Percentiles rank a stretch among this genome's conserved stretches.
These are phyloP conservation scores for Carterocephalus palaemon DNA, from an alignment of 2,888 invertebrate species.

Conservation along the genomic window DNA sequence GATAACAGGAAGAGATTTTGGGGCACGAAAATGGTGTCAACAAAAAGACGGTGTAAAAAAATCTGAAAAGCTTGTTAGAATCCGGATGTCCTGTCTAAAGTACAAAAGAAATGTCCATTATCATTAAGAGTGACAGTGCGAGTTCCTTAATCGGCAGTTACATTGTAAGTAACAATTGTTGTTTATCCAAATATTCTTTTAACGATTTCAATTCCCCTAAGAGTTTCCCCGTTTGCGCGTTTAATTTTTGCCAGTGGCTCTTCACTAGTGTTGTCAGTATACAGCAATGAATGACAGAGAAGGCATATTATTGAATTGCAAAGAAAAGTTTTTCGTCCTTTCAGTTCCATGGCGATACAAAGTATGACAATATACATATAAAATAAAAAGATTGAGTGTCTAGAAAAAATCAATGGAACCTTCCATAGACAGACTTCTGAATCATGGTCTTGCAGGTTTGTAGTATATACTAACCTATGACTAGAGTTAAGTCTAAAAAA, in stretches of 20 bases:
- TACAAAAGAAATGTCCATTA: conserved; percentile 14
- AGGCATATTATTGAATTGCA: no score
- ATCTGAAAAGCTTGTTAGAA: conserved; percentile 19
- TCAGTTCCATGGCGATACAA: no score
- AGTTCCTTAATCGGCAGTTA: conserved; percentile 21
- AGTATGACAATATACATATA: no score
- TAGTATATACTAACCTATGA: no score
- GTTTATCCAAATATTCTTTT: conserved; percentile 21
- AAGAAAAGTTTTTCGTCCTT: no score
- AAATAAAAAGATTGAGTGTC: no score
- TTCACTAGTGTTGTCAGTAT: no score
- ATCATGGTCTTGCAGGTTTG: no score
- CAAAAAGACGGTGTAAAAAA: conserved; percentile 5
- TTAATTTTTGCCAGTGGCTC: not conserved
- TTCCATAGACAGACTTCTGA: no score
- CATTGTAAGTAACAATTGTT: conserved; percentile 21
- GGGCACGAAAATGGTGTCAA: not conserved
- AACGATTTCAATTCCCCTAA: conserved; percentile 22
- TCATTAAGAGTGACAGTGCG: conserved; percentile 21
- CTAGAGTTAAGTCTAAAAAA: no score
- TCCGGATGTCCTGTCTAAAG: conserved; percentile 10
- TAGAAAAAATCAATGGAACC: no score
- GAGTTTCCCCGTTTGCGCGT: conserved; percentile 18
- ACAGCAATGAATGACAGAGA: no score
- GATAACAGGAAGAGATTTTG: not conserved